Conservation (phyloP, 2,113 vertebrate species). For the Tonatia bakeri region DNA sequence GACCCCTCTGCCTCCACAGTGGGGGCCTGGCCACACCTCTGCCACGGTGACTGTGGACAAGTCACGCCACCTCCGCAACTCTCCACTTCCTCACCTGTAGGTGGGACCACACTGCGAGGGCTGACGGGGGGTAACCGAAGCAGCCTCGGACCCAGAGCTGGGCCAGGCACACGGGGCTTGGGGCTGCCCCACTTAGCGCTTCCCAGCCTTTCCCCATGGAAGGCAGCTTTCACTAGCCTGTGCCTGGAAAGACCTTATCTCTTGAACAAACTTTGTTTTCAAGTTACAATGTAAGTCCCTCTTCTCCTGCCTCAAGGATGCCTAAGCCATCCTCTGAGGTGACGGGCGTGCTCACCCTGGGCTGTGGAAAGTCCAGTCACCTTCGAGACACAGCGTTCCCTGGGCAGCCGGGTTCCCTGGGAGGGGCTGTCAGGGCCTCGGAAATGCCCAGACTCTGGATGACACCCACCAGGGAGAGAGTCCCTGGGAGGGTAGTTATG, state of each 20-base stretch:
- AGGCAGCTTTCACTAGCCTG: neutral
- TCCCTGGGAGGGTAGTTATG: neutral
- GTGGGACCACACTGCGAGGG: neutral
- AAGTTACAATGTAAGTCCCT: neutral
- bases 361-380: neutral
- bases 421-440: neutral
- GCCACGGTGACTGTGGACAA: neutral
- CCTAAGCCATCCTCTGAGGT: neutral
- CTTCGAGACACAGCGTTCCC: neutral
- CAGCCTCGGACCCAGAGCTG: neutral
- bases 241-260: neutral
- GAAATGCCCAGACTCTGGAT: neutral
- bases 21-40: neutral
- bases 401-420: neutral
- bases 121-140: fast-evolving
- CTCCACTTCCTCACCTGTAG: neutral
- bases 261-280: neutral
- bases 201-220: neutral
- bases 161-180: fast-evolving
- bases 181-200: neutral
- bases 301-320: neutral
- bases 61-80: fast-evolving
- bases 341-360: neutral
- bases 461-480: too few relatives aligned
- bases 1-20: neutral